These are phyloP conservation scores for Ormyrus pomaceus DNA, from an alignment of 2,888 invertebrate genomes.

Conservation along the genomic window DNA sequence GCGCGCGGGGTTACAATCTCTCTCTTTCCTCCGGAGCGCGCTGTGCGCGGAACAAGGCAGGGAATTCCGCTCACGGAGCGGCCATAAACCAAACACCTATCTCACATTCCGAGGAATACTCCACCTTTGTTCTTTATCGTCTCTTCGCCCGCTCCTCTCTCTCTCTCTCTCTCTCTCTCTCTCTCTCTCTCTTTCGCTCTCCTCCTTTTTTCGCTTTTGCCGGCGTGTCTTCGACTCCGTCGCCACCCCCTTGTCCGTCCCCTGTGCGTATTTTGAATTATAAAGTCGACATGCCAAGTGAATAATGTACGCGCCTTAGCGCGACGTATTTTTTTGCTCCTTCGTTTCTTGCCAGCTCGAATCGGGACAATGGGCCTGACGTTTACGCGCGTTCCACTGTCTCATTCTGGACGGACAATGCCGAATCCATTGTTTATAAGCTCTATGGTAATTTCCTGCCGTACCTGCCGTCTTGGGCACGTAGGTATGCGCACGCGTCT, in stretches of 20 bases:
- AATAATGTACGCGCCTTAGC: slow-evolving; percentile 42
- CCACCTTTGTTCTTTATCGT: slow-evolving; percentile 56
- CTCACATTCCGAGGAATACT: slow-evolving; percentile 58
- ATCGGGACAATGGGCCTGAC: slow-evolving; percentile 32
- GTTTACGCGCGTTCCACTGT: slow-evolving; percentile 14
- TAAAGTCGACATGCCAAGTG: slow-evolving; percentile 44
- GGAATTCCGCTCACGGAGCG: slow-evolving; percentile 62
- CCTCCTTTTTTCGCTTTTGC: no score
- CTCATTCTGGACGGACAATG: background rate
- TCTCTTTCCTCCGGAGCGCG: background rate
- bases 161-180: background rate
- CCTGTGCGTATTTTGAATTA: slow-evolving; percentile 52
- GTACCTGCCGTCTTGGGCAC: no score
- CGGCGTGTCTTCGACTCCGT: background rate
- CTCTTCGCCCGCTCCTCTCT: slow-evolving; percentile 16
- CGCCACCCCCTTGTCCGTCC: background rate
- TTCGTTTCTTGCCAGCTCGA: slow-evolving; percentile 3
- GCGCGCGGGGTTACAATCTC: background rate
- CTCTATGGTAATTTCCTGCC: slow-evolving; percentile 37
- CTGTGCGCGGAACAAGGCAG: slow-evolving; percentile 51
- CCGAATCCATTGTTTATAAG: slow-evolving; percentile 48
- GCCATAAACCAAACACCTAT: slow-evolving; percentile 62
- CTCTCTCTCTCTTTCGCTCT: slow-evolving; percentile 1
- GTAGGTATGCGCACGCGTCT: no score
- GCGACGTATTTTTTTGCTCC: background rate